A percentile compares a stretch with the other conserved stretches of the same genome.
phyloP scores from a whole-genome alignment of 2,797 vertebrate genomes.

The Somateria mollissima region DNA sequence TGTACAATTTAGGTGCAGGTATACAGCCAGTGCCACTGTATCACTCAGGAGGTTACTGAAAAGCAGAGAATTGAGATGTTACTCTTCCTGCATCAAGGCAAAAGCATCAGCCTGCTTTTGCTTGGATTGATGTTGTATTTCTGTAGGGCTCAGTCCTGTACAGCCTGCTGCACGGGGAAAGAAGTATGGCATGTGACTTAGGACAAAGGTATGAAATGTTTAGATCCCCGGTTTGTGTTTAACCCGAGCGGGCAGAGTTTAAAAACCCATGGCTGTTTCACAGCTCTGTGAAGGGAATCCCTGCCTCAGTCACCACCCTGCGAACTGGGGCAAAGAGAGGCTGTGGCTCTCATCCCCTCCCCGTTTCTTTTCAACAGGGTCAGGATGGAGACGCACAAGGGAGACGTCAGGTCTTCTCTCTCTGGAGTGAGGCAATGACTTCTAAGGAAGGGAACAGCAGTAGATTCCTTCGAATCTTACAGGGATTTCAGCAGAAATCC shows the following conservation, averaged over 20 bases:
- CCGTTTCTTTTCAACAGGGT: neutral
- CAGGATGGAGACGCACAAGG: neutral
- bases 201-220: neutral
- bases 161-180: neutral
- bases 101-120: neutral
- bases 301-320: neutral
- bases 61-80: neutral
- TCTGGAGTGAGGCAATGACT: neutral
- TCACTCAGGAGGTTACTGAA: neutral
- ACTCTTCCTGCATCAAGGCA: neutral
- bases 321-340: neutral
- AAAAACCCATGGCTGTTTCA: fast-evolving
- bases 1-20: neutral
- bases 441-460: neutral
- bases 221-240: fast-evolving
- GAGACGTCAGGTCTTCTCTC: neutral
- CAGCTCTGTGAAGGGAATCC: neutral
- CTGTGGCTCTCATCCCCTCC: fast-evolving
- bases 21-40: neutral
- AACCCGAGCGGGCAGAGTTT: neutral
- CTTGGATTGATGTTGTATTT: neutral
- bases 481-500: neutral
- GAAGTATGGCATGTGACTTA: neutral
- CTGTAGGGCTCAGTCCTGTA: neutral
- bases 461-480: neutral